A percentile compares a stretch with the other conserved stretches of the same genome.
Evolutionary conservation across 2,113 vertebrate genomes (phyloP).

Genomic region (Chionis minor): DNA sequence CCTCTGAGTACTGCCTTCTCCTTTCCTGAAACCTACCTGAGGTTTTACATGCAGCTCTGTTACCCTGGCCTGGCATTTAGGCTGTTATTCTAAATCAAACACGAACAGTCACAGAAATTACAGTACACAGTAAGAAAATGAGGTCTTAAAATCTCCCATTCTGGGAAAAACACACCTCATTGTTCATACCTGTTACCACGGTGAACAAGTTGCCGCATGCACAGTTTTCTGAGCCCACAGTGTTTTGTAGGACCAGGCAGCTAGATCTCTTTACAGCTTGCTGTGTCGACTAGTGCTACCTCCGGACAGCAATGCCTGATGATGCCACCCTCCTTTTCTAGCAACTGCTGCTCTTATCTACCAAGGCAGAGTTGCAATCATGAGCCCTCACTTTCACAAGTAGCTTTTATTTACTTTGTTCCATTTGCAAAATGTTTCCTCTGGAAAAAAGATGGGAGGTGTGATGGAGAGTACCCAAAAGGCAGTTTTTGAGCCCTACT

Average conservation of each 20-base stretch:
- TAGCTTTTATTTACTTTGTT: background rate
- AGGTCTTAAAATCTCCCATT: background rate
- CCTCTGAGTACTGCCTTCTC: background rate
- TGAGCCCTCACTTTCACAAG: background rate
- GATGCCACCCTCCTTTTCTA: background rate
- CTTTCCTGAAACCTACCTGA: background rate
- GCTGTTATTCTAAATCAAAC: background rate
- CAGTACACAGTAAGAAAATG: background rate
- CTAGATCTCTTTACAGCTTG: background rate
- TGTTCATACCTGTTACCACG: background rate
- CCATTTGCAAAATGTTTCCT: background rate
- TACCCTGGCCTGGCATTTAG: background rate
- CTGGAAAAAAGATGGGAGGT: background rate
- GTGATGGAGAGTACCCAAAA: background rate
- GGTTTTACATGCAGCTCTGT: background rate
- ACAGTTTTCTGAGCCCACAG: background rate
- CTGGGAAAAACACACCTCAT: background rate
- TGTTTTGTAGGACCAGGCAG: background rate
- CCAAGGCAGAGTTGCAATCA: background rate
- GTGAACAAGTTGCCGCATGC: background rate
- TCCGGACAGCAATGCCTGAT: background rate
- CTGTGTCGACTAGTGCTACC: background rate
- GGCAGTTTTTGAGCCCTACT: background rate
- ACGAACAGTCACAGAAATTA: background rate
- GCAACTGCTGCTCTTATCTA: background rate